Percentiles rank a stretch among this genome's conserved stretches.
These are phyloP conservation scores for Papilio protenor DNA, from an alignment of 2,888 invertebrate species.

Conservation along the genomic window DNA sequence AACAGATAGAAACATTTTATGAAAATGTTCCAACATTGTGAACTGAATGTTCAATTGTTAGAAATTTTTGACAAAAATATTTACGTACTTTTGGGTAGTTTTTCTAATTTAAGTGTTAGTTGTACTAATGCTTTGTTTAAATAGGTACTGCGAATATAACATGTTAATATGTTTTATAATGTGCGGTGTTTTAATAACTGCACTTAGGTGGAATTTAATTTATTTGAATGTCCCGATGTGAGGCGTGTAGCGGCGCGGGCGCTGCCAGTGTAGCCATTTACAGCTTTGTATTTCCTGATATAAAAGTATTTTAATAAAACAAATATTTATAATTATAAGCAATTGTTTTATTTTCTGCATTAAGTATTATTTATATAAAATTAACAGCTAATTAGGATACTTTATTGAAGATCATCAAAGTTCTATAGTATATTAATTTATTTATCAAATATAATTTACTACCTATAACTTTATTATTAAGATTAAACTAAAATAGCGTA, in stretches of 20 bases:
- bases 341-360: constrained; percentile 62
- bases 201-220: constrained; percentile 31
- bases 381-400: constrained; percentile 76
- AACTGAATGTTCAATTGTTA: background rate
- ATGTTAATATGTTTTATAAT: constrained; percentile 38
- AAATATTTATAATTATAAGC: constrained; percentile 59
- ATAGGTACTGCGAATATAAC: constrained; percentile 37
- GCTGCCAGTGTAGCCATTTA: constrained; percentile 82
- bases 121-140: constrained; percentile 56
- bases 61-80: constrained; percentile 6
- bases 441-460: background rate
- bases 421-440: background rate
- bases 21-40: background rate
- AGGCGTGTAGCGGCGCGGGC: constrained; percentile 75
- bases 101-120: constrained; percentile 58
- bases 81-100: constrained; percentile 37
- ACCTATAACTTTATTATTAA: background rate
- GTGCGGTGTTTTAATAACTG: constrained; percentile 39
- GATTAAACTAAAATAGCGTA: background rate
- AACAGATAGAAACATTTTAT: background rate
- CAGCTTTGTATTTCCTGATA: constrained; percentile 85
- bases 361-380: constrained; percentile 73
- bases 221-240: constrained; percentile 41
- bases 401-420: constrained; percentile 22
- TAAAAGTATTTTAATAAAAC: constrained; percentile 84